Evolutionary conservation across 2,113 vertebrate species (phyloP).

Genomic region (Tetrao urogallus): DNA sequence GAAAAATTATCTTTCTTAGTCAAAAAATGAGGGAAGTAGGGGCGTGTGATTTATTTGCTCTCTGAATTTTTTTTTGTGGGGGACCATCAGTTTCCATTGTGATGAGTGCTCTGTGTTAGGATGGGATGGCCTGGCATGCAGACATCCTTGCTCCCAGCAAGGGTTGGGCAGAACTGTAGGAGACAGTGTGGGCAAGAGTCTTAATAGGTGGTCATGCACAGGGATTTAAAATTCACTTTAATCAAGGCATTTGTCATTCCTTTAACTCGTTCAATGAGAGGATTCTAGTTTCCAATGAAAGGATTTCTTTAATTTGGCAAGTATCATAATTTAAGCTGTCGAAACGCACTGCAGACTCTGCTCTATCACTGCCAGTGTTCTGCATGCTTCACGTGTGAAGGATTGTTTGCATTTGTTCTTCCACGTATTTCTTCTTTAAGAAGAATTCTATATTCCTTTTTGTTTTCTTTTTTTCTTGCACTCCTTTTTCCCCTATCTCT

Average conservation of each 20-base stretch:
- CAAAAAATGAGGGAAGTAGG: neutral
- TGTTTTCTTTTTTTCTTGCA: neutral
- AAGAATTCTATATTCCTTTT: neutral
- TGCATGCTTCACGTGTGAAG: neutral
- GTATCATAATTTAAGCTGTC: slow-evolving; percentile 56
- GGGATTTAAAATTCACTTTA: neutral
- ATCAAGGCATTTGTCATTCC: neutral
- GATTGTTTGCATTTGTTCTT: slow-evolving; percentile 25
- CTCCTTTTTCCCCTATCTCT: neutral
- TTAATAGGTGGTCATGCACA: neutral
- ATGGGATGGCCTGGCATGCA: neutral
- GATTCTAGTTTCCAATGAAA: neutral
- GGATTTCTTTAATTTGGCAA: neutral
- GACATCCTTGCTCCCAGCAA: neutral
- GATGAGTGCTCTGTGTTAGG: neutral
- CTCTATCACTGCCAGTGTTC: slow-evolving; percentile 10
- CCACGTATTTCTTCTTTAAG: slow-evolving; percentile 13
- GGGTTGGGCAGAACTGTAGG: neutral
- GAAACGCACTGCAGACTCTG: slow-evolving; percentile 4
- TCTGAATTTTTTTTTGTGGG: neutral
- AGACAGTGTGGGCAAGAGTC: neutral
- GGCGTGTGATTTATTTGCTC: neutral
- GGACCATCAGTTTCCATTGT: neutral
- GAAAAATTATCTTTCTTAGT: neutral
- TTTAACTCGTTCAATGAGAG: slow-evolving; percentile 45